These are phyloP conservation scores for Paedocypris sp. DNA, from an alignment of 2,113 vertebrate species.

Conservation along the genomic window DNA sequence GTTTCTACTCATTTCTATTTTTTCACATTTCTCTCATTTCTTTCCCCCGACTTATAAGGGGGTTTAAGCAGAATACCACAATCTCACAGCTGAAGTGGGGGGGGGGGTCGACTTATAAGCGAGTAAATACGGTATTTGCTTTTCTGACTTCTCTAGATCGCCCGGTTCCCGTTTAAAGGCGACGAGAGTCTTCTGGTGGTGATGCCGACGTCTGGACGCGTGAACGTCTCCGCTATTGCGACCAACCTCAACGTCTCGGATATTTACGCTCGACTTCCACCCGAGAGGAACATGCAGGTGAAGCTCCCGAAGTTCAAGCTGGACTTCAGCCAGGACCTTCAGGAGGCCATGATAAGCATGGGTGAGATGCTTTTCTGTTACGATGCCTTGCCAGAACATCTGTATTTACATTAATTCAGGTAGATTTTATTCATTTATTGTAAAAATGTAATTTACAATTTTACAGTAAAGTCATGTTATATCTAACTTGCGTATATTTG, in stretches of 20 bases:
- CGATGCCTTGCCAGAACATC: no score
- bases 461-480: no score
- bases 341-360: slow-evolving; percentile 65
- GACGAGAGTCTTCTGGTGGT: slow-evolving; percentile 78
- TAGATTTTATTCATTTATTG: not conserved
- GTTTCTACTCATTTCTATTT: not conserved
- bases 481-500: no score
- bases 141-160: slow-evolving; percentile 61
- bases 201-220: slow-evolving; percentile 59
- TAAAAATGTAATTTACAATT: no score
- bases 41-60: no score
- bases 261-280: slow-evolving; percentile 62
- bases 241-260: slow-evolving; percentile 63
- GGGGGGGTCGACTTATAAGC: no score
- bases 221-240: slow-evolving; percentile 63
- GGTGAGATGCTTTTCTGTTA: slow-evolving; percentile 65
- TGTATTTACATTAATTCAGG: not conserved
- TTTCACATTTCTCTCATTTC: no score
- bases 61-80: no score
- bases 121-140: not conserved
- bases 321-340: slow-evolving; percentile 71
- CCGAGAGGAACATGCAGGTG: slow-evolving; percentile 67
- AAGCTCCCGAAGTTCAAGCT: slow-evolving; percentile 82
- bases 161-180: slow-evolving; percentile 75
- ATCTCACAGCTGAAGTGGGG: no score